Conservation (phyloP, 2,888 invertebrate species). For the Caenorhabditis zanzibari region DNA sequence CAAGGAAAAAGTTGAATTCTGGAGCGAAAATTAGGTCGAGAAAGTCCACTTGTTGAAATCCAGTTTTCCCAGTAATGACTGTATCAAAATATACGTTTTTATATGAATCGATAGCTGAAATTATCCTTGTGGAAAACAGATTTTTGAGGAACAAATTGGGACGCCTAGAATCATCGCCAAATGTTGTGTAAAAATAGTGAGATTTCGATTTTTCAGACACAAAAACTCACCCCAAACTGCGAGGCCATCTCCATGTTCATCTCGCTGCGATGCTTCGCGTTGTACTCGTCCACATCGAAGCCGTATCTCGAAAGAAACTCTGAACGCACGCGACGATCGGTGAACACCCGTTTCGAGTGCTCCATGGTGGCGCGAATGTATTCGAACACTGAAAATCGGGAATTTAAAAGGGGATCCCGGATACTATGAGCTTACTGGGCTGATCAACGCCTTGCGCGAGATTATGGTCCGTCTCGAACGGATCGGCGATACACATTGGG, state of each 20-base stretch:
- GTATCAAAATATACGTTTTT: too few species aligned
- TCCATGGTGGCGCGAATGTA: constrained; percentile 71
- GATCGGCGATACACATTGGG: constrained; percentile 87
- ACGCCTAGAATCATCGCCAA: too few species aligned
- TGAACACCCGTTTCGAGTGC: constrained; percentile 68
- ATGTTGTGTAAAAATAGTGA: too few species aligned
- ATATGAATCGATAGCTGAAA: too few species aligned
- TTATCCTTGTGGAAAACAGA: too few species aligned
- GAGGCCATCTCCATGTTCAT: constrained; percentile 65
- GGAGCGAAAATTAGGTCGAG: too few species aligned
- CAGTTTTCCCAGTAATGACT: too few species aligned
- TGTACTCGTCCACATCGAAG: constrained; percentile 61
- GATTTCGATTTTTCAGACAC: too few species aligned
- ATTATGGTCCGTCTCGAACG: constrained; percentile 87
- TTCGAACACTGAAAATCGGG: constrained; percentile 64
- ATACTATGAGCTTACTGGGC: constrained; percentile 50
- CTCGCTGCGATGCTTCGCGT: constrained; percentile 37
- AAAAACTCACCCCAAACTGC: constrained; percentile 68
- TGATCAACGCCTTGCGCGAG: constrained; percentile 85
- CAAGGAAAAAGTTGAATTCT: too few species aligned
- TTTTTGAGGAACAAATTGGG: too few species aligned
- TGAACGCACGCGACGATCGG: constrained; percentile 65
- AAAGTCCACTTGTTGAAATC: too few species aligned
- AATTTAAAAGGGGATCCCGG: neutral
- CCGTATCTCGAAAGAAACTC: constrained; percentile 68